Evolutionary conservation across 2,888 invertebrate species (phyloP).

Genomic region (Helicoverpa assulta): DNA sequence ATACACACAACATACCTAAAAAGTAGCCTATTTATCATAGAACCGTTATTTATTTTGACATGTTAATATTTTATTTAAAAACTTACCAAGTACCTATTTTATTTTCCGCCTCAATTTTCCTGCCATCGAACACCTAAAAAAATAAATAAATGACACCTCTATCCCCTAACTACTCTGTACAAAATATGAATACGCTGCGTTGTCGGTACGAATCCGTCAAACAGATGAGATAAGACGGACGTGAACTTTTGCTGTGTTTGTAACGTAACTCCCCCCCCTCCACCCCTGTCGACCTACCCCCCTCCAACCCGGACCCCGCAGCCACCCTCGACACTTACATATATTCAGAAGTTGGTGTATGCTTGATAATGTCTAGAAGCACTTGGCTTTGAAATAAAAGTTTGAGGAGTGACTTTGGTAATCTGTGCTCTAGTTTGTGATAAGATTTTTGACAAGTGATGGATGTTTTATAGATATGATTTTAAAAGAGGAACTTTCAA

Average conservation of each 20-base stretch:
- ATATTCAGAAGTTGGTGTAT: slow-evolving; percentile 62
- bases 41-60: no score
- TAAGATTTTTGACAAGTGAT: slow-evolving; percentile 1
- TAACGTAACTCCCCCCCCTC: slow-evolving; percentile 64
- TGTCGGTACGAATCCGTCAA: slow-evolving; percentile 88
- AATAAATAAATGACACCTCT: slow-evolving; percentile 61
- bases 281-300: slow-evolving; percentile 40
- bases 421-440: slow-evolving; percentile 4
- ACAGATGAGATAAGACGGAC: slow-evolving; percentile 87
- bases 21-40: no score
- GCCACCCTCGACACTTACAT: slow-evolving; percentile 65
- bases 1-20: no score
- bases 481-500: not conserved
- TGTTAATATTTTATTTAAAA: no score
- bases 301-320: slow-evolving; percentile 51
- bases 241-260: slow-evolving; percentile 86
- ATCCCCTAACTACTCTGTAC: slow-evolving; percentile 70
- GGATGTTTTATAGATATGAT: not conserved
- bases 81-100: no score
- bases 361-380: slow-evolving; percentile 58
- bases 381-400: slow-evolving; percentile 55
- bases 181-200: slow-evolving; percentile 87
- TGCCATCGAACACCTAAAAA: slow-evolving; percentile 1
- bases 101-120: not conserved
- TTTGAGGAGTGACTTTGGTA: slow-evolving; percentile 20